Percentiles rank a stretch among this genome's conserved stretches.
Conservation (phyloP, 2,888 invertebrate species). For the Altica lythri region DNA sequence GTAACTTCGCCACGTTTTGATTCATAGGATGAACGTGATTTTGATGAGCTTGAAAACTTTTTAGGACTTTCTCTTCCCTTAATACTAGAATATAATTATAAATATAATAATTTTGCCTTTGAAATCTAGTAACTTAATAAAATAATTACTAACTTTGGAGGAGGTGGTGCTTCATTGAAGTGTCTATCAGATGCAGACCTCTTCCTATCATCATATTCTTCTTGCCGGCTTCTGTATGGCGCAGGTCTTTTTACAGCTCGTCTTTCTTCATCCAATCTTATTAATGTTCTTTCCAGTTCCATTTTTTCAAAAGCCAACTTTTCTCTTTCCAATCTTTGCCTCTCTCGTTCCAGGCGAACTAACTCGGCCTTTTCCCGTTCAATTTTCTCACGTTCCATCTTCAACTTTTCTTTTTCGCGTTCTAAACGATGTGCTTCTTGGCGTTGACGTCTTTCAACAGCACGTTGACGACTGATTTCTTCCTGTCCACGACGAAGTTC, state of each 20-base stretch:
- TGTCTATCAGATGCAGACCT: slow-evolving; percentile 43
- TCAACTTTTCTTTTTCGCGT: slow-evolving; percentile 78
- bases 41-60: slow-evolving; percentile 41
- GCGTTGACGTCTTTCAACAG: slow-evolving; percentile 74
- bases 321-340: slow-evolving; percentile 70
- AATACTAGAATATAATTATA: slow-evolving; percentile 37
- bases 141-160: slow-evolving; percentile 58
- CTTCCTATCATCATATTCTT: slow-evolving; percentile 39
- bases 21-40: slow-evolving; percentile 43
- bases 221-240: slow-evolving; percentile 48
- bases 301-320: slow-evolving; percentile 71
- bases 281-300: slow-evolving; percentile 80
- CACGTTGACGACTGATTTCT: slow-evolving; percentile 76
- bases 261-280: slow-evolving; percentile 66
- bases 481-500: slow-evolving; percentile 81
- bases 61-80: slow-evolving; percentile 48
- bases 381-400: slow-evolving; percentile 82
- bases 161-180: slow-evolving; percentile 64
- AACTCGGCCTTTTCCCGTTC: slow-evolving; percentile 88
- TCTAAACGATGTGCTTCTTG: slow-evolving; percentile 83
- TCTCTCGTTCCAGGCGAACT: slow-evolving; percentile 80
- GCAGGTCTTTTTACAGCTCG: slow-evolving; percentile 62
- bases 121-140: no score
- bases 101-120: no score
- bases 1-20: slow-evolving; percentile 47